Evolutionary conservation across 2,113 vertebrate species (phyloP), one percentile per base, ranked within the genome.

Genomic region (Nibea albiflora): DNA sequence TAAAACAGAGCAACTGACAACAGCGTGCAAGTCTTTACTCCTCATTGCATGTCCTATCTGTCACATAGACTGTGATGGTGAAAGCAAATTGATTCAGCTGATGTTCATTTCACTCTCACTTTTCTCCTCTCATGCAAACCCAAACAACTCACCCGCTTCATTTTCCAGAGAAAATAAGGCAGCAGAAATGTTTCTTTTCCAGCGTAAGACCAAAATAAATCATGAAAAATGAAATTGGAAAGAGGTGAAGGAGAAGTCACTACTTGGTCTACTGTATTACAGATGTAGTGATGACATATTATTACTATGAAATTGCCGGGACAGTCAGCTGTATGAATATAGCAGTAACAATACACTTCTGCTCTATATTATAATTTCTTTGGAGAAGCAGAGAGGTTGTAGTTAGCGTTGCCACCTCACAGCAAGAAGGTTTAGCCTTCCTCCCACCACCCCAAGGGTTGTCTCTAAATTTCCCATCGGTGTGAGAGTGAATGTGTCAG

Each of bases 91-190:
- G 66, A 20, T 54, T 71, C 35, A 76, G 60, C 31, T 31, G 26
- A 72, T 68, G 68, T 47, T 62, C 17, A 47, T 70, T 70, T 62
- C 11, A 44, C n/a, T 39, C 35, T 39, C 12, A 44, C 28, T 69
- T 74, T 31, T 53, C 42, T 65, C 24, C 3, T 56, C n/a, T 24
- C 26, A 16, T 39, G 60, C 58, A 46, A 64, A 44, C 39, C 22
- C 28, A 68, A 79, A 79, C 31, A 69, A 64, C 58, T 66, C 28
- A 11, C 35, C 20, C 19, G 24, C 65, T 61, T 76, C 22, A 46
- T 16, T 78, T 78, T 61, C 24, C 49, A 58, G 69, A 78, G 52
- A 73, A 77, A 77, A 77, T 26, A 31, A 50, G 54, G 49, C 53
- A 60, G 47, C 46, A 58, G 4, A 39, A 80, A 47, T 35, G 6